A percentile compares a stretch with the other conserved stretches of the same genome.
These are phyloP conservation scores for Steinernema hermaphroditum DNA, from an alignment of 2,888 invertebrate species.

Conservation along the genomic window DNA sequence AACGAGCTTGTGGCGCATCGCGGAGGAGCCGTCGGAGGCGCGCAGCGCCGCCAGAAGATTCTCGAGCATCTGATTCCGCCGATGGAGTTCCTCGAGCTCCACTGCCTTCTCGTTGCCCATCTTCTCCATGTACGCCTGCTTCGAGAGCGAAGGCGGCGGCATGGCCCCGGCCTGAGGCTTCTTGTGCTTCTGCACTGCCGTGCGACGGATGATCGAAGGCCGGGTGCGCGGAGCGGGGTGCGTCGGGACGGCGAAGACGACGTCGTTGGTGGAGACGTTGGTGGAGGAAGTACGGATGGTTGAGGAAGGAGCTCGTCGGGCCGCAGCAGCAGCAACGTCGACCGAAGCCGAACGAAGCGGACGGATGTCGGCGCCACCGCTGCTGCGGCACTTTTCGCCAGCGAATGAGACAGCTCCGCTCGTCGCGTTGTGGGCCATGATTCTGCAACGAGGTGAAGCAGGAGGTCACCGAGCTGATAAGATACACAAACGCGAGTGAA, in stretches of 20 bases:
- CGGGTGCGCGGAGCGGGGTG: constrained; percentile 8
- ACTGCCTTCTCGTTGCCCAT: constrained; percentile 17
- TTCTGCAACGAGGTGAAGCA: not conserved
- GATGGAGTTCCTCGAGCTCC: not conserved
- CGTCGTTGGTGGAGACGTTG: not conserved
- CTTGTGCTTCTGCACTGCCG: constrained; percentile 17
- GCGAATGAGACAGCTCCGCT: constrained; percentile 11
- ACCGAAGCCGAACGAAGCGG: not conserved
- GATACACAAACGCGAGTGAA: too few species aligned
- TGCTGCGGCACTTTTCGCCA: constrained; percentile 21
- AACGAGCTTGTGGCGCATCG: constrained; percentile 25
- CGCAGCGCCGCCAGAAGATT: constrained; percentile 20
- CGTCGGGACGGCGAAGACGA: constrained; percentile 19
- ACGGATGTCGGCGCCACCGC: not conserved
- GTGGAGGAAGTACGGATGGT: not conserved
- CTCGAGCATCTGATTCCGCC: constrained; percentile 17
- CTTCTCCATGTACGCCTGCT: constrained; percentile 26
- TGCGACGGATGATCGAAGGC: constrained; percentile 19
- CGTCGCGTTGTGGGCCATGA: constrained; percentile 17
- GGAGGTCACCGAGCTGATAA: too few species aligned
- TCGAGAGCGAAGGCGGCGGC: constrained; percentile 18
- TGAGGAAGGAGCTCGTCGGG: constrained; percentile 1
- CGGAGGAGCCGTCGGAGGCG: constrained; percentile 16
- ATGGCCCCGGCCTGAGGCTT: not conserved
- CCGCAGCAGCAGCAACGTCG: constrained; percentile 14